Percentiles rank a stretch among this genome's conserved stretches.
Conservation (phyloP, 2,113 vertebrate genomes). For the Myiozetetes cayanensis region DNA sequence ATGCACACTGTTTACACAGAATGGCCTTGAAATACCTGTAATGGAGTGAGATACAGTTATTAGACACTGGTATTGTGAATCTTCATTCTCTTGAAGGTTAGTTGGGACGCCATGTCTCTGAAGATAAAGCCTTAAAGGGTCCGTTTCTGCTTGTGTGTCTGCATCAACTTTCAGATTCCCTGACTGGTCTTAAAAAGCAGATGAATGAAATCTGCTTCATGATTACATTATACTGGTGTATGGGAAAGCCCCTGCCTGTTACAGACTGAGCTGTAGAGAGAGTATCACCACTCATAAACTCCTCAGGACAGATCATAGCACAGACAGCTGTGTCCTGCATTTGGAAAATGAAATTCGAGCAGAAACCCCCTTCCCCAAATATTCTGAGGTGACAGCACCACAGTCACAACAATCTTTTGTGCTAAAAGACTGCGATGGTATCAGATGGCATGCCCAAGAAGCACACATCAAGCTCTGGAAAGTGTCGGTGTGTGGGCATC, state of each 20-base stretch:
- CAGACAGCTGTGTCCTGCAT: not conserved
- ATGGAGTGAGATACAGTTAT: constrained; percentile 75
- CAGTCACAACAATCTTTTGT: not conserved
- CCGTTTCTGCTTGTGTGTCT: not conserved
- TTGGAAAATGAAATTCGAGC: not conserved
- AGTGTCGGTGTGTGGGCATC: not conserved
- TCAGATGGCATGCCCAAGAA: not conserved
- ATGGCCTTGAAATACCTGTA: constrained; percentile 75
- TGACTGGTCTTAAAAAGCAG: constrained; percentile 49
- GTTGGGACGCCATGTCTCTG: not conserved
- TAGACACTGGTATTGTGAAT: constrained; percentile 65
- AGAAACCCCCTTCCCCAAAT: not conserved
- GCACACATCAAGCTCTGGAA: not conserved
- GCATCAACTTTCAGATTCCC: constrained; percentile 54
- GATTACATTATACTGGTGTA: constrained; percentile 49
- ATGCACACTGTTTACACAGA: constrained; percentile 47
- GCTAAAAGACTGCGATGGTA: not conserved
- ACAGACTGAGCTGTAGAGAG: not conserved
- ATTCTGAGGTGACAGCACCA: not conserved
- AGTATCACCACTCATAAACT: not conserved
- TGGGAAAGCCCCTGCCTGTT: constrained; percentile 5
- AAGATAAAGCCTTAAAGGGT: constrained; percentile 66
- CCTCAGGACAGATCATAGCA: not conserved
- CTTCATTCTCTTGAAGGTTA: constrained; percentile 58
- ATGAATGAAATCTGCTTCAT: constrained; percentile 50